These are phyloP conservation scores for Polymixis lichenea DNA, from an alignment of 2,888 invertebrate genomes.

Conservation along the genomic window DNA sequence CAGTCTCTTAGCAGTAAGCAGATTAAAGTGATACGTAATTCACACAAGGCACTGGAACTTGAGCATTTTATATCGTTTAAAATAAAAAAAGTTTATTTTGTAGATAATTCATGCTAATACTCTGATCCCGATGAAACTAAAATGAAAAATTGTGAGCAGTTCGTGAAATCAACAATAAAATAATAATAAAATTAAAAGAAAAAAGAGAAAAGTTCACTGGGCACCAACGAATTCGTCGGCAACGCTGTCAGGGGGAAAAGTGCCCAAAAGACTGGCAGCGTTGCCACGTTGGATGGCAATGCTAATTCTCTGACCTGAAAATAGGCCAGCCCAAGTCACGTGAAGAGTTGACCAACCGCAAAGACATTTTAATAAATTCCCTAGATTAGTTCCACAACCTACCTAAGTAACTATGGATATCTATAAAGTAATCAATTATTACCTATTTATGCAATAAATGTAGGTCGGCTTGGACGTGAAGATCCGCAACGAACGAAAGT, in stretches of 20 bases:
- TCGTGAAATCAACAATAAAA: neutral
- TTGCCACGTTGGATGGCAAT: no score
- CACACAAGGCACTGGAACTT: neutral
- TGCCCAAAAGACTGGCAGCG: no score
- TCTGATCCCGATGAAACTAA: neutral
- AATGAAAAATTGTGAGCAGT: neutral
- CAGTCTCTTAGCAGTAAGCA: neutral
- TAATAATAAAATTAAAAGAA: neutral
- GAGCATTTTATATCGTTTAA: neutral
- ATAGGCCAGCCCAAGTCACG: no score
- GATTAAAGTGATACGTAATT: neutral
- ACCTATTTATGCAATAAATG: conserved; percentile 58
- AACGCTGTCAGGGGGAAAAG: no score
- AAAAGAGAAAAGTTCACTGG: no score
- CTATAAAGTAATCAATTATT: conserved; percentile 23
- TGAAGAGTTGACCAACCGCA: no score
- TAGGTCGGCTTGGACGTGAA: conserved; percentile 70
- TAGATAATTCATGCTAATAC: neutral
- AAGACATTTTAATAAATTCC: neutral
- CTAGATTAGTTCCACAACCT: neutral
- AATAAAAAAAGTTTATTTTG: neutral
- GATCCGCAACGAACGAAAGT: conserved; percentile 85
- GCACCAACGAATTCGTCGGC: no score
- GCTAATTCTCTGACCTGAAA: no score
- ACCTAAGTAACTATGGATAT: neutral